Conservation (phyloP, 2,888 invertebrate genomes). For the Nephrotoma guestfalica region DNA sequence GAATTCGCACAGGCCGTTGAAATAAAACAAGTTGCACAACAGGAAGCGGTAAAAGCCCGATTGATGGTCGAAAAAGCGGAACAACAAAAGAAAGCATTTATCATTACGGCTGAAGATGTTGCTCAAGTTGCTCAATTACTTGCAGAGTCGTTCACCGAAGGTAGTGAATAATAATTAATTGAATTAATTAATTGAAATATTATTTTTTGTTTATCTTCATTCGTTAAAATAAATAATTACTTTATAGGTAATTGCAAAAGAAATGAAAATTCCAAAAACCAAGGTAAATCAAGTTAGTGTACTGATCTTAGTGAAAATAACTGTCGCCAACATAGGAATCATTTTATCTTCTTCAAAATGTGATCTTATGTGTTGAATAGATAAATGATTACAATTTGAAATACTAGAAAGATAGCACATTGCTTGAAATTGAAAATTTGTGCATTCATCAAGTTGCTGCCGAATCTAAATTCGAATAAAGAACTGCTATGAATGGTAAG, state of each 20-base stretch:
- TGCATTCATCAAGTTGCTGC: no score
- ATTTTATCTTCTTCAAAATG: background rate
- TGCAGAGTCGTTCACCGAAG: constrained; percentile 83
- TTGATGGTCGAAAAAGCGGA: constrained; percentile 99
- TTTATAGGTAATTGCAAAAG: background rate
- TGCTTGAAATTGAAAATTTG: no score
- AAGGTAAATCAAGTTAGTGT: background rate
- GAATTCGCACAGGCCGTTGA: constrained; percentile 99
- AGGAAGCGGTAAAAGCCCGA: constrained; percentile 96
- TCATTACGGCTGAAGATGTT: constrained; percentile 96
- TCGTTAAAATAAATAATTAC: background rate
- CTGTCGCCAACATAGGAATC: background rate
- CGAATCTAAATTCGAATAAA: no score
- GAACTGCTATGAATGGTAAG: no score
- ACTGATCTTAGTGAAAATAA: background rate
- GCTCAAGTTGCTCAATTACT: constrained; percentile 86
- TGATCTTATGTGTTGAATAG: background rate
- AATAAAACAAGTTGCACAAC: constrained; percentile 98
- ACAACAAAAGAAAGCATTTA: constrained; percentile 83
- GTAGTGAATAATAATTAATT: constrained; percentile 49
- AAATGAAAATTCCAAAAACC: background rate
- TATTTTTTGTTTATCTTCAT: background rate
- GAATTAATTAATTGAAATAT: background rate
- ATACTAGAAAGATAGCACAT: background rate
- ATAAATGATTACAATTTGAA: background rate